Percentiles rank a stretch among this genome's conserved stretches.
These are phyloP conservation scores for Platynereis dumerilii DNA, from an alignment of 2,888 invertebrate species.

Conservation along the genomic window DNA sequence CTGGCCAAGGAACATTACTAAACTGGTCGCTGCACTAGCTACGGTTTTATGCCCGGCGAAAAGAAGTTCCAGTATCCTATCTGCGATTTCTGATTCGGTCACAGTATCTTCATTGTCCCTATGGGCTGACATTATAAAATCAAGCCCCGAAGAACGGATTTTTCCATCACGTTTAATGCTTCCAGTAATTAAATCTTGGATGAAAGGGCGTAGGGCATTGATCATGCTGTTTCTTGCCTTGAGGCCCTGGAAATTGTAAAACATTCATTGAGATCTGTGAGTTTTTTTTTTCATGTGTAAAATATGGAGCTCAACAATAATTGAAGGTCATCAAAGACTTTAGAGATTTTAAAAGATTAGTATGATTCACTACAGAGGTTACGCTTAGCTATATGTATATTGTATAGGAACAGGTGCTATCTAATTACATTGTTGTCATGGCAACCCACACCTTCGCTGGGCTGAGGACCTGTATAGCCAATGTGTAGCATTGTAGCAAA, in stretches of 20 bases:
- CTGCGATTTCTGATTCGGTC: background rate
- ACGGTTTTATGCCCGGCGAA: conserved; percentile 11
- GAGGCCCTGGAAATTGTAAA: background rate
- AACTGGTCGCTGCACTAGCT: conserved; percentile 16
- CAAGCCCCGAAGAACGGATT: background rate
- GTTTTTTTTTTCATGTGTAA: too few species aligned
- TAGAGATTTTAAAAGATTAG: too few species aligned
- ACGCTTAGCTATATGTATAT: too few species aligned
- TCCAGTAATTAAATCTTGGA: background rate
- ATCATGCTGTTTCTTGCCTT: background rate
- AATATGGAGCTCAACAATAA: too few species aligned
- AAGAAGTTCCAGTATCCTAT: conserved; percentile 15
- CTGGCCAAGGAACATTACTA: conserved; percentile 15
- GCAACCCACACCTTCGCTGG: too few species aligned
- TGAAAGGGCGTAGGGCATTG: background rate
- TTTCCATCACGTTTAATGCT: background rate
- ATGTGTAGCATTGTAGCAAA: too few species aligned
- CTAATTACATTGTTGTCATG: too few species aligned
- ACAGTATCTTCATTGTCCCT: background rate
- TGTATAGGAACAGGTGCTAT: too few species aligned
- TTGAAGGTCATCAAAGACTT: too few species aligned
- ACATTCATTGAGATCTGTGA: too few species aligned
- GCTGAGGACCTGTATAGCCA: too few species aligned
- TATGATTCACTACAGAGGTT: too few species aligned
- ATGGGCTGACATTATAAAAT: background rate